Evolutionary conservation across 2,888 invertebrate genomes (phyloP).

Genomic region (Piscicola geometra): DNA sequence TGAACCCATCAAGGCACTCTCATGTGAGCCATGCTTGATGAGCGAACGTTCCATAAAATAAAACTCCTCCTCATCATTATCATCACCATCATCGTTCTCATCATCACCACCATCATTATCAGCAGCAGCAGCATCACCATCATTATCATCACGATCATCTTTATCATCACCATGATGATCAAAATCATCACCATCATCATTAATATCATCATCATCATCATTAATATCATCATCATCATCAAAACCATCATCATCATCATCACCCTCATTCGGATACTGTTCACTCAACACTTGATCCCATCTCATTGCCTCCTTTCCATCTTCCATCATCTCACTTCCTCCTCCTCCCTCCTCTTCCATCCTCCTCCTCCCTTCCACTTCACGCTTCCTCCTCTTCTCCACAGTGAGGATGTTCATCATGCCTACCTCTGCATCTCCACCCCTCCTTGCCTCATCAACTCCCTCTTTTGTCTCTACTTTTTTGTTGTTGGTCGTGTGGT

Average conservation of each 20-base stretch:
- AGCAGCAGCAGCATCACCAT: too few relatives aligned
- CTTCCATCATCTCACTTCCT: neutral
- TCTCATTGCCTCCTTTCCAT: neutral
- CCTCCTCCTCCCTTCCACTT: neutral
- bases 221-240: neutral
- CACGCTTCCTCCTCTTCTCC: neutral
- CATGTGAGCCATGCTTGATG: too few relatives aligned
- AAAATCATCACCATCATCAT: neutral
- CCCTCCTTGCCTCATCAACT: constrained; percentile 4
- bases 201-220: neutral
- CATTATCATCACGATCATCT: too few relatives aligned
- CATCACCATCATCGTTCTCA: too few relatives aligned
- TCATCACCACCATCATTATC: too few relatives aligned
- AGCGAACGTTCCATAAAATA: too few relatives aligned
- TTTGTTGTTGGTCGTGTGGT: neutral
- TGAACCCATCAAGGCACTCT: too few relatives aligned
- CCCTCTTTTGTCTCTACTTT: neutral
- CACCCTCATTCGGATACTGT: neutral
- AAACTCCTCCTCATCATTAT: too few relatives aligned
- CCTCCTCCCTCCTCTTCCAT: neutral
- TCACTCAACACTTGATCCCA: neutral
- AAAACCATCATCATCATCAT: neutral
- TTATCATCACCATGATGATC: too few relatives aligned
- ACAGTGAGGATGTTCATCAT: neutral
- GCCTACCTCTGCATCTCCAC: neutral